phyloP scores from a whole-genome alignment of 37 sponge, comb jelly and placozoan species.

The Spongilla lacustris region DNA sequence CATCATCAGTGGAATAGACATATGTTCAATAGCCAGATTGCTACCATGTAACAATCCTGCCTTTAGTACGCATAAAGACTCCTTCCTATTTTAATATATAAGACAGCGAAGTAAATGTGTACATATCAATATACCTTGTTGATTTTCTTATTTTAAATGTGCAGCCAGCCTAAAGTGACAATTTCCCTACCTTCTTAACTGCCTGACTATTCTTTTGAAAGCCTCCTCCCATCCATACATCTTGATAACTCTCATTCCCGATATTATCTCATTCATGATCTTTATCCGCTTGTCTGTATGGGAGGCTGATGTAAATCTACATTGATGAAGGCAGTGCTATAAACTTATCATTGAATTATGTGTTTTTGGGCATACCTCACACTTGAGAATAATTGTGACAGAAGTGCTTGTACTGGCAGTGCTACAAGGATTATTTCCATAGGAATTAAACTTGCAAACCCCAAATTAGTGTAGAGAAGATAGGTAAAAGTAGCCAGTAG shows the following conservation, averaged over 20 bases:
- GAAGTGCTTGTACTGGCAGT: constrained; percentile 29
- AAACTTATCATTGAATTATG: too few species aligned
- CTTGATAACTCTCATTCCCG: constrained; percentile 88
- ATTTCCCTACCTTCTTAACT: constrained; percentile 66
- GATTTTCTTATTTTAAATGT: too few species aligned
- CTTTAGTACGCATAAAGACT: constrained; percentile 25
- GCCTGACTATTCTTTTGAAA: constrained; percentile 40
- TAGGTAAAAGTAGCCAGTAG: constrained; percentile 52
- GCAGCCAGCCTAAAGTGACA: background rate
- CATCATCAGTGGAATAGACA: constrained; percentile 17
- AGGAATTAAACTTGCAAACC: constrained; percentile 28
- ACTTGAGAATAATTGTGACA: background rate
- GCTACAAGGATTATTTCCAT: constrained; percentile 28
- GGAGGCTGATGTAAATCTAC: constrained; percentile 64
- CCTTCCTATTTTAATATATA: constrained; percentile 33
- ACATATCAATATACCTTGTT: too few species aligned
- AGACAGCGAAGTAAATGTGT: too few species aligned
- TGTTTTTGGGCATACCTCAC: background rate
- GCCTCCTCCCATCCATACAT: constrained; percentile 93
- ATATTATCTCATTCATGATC: constrained; percentile 83
- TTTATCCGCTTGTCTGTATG: constrained; percentile 71
- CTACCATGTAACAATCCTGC: constrained; percentile 37
- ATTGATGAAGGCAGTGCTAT: background rate
- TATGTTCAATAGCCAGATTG: constrained; percentile 23
- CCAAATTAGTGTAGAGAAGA: constrained; percentile 62